Evolutionary conservation across 2,113 vertebrate species (phyloP).

Genomic region (Marmota flaviventris): DNA sequence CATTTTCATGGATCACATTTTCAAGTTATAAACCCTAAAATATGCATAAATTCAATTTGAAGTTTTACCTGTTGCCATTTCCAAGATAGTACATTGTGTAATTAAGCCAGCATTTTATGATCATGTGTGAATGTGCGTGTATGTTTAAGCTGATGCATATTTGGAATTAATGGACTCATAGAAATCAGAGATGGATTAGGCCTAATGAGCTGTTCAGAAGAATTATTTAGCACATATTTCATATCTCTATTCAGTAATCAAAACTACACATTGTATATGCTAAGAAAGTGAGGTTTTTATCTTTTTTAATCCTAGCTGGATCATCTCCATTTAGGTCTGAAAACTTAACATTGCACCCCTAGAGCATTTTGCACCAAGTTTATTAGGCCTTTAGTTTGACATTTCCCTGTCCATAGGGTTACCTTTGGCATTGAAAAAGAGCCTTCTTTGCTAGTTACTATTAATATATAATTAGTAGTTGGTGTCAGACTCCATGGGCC

Average conservation of each 20-base stretch:
- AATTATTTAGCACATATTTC: constrained; percentile 76
- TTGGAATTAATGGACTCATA: constrained; percentile 72
- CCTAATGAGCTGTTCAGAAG: constrained; percentile 77
- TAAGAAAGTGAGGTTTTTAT: constrained; percentile 7
- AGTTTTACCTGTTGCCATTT: constrained; percentile 55
- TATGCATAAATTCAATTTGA: background rate
- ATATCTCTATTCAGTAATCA: constrained; percentile 68
- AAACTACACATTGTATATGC: background rate
- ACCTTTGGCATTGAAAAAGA: constrained; percentile 47
- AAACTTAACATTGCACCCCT: constrained; percentile 25
- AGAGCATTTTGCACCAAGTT: constrained; percentile 47
- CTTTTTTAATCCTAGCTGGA: background rate
- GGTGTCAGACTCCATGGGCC: background rate
- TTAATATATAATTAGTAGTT: constrained; percentile 56
- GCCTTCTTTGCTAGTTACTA: constrained; percentile 54
- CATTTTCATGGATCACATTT: background rate
- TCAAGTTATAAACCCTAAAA: constrained; percentile 47
- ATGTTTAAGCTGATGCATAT: constrained; percentile 47
- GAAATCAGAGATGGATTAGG: constrained; percentile 75
- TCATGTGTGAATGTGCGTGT: background rate
- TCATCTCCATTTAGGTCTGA: constrained; percentile 39
- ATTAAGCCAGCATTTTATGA: constrained; percentile 41
- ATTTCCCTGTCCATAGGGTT: constrained; percentile 53
- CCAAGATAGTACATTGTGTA: background rate
- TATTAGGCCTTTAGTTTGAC: constrained; percentile 57